Evolutionary conservation across 1,140 invertebrate species (phyloP).

Genomic region (Solenopsis fugax): DNA sequence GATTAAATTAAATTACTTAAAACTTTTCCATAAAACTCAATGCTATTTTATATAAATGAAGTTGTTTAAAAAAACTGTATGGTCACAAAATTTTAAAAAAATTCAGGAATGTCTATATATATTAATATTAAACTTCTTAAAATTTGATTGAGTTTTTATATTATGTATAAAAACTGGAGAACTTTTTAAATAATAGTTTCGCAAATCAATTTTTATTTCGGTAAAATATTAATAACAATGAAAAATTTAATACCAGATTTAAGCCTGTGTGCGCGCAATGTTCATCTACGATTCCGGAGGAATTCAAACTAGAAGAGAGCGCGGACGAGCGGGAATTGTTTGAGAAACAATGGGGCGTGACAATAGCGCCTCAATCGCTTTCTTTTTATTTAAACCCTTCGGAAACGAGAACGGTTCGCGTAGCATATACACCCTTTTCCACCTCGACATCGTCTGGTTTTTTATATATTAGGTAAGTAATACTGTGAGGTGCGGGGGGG

Average conservation of each 20-base stretch:
- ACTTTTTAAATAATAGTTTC: neutral
- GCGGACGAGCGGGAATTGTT: conserved; percentile 77
- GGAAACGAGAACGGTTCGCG: conserved; percentile 82
- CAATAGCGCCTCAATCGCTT: conserved; percentile 77
- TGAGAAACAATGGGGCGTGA: conserved; percentile 77
- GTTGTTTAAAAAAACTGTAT: no score
- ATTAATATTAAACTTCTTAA: no score
- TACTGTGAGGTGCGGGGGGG: no score
- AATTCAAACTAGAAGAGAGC: conserved; percentile 83
- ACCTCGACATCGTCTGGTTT: conserved; percentile 81
- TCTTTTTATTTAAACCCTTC: conserved; percentile 85
- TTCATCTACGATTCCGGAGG: conserved; percentile 78
- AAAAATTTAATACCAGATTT: conserved; percentile 75
- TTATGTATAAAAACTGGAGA: no score
- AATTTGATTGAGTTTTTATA: no score
- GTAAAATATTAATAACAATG: neutral
- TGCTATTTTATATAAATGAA: no score
- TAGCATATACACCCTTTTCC: conserved; percentile 83
- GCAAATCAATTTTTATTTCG: neutral
- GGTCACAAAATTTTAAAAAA: no score
- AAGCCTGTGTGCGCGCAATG: conserved; percentile 82
- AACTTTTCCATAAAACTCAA: no score
- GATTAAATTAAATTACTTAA: no score
- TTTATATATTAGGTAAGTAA: conserved; percentile 83
- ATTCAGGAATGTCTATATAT: no score